phyloP scores from a whole-genome alignment of 2,888 invertebrate species.

The Himalopsyche tibetana region DNA sequence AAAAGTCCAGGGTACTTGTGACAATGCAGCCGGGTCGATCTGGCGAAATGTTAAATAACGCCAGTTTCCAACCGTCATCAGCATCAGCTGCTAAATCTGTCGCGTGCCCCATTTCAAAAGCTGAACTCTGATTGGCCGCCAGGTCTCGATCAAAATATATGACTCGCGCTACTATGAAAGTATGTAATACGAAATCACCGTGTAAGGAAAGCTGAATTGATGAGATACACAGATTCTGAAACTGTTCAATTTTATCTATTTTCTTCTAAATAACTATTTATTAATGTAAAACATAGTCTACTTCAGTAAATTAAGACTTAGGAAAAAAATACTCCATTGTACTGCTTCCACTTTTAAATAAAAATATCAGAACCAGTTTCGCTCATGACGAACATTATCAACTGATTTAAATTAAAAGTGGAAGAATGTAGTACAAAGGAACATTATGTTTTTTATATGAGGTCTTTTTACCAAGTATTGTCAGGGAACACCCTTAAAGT shows the following conservation, averaged over 20 bases:
- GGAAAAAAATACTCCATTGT: too few relatives aligned
- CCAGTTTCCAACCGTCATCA: constrained; percentile 57
- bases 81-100: constrained; percentile 47
- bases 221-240: not conserved
- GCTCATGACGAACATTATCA: too few relatives aligned
- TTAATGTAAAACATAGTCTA: too few relatives aligned
- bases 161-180: constrained; percentile 46
- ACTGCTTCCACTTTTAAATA: too few relatives aligned
- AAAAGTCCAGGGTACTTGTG: constrained; percentile 47
- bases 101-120: constrained; percentile 56
- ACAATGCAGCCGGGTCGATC: constrained; percentile 46
- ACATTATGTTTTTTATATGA: too few relatives aligned
- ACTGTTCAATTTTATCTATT: not conserved
- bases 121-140: constrained; percentile 54
- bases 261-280: too few relatives aligned
- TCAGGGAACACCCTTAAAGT: too few relatives aligned
- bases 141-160: constrained; percentile 51
- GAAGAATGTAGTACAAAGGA: too few relatives aligned
- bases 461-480: too few relatives aligned
- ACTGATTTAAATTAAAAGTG: too few relatives aligned
- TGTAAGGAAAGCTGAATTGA: constrained; percentile 45
- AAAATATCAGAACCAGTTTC: too few relatives aligned
- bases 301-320: too few relatives aligned
- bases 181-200: constrained; percentile 52
- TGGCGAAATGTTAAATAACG: constrained; percentile 50